Evolutionary conservation across 2,888 invertebrate genomes (phyloP), one percentile per base, ranked within the genome.

Genomic region (Chaetoderma sp.): DNA sequence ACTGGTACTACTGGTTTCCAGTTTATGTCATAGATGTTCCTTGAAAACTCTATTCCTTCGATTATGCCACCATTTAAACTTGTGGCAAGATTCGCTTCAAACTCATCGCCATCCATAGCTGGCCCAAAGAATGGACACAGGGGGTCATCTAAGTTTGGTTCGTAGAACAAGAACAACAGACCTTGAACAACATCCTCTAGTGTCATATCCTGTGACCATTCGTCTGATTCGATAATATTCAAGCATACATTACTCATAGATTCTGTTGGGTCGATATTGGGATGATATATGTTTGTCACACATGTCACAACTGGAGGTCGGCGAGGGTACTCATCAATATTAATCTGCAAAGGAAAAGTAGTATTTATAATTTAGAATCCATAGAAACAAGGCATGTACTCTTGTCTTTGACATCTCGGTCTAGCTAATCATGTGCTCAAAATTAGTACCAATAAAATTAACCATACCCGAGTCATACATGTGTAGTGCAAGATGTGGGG

Each of bases 221-320:
- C 77, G 21, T 74, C 52, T 1, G 30, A 13, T n/a, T 65, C 72
- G 32, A 82, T 68, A n/a, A 79, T 64, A 42, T 70, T 79, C 5
- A 82, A 66, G 65, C 82, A 82, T n/a, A 81, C 65, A 42, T 81
- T 78, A 2, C 56, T 50, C 0, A 49, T 49, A 1, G 25, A 30
- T 18, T 50, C 39, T 0, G 25, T 30, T 1, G 72, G 89, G 89
- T 97, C 96, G 86, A 98, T 97, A 87, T 98, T 98, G 23, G 97
- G 97, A 88, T 98, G 97, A 87, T 96, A 97, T 60, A 97, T 94
- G 79, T 93, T 92, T 45, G 96, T 96, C 88, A 94, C 94, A 88
- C 96, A 97, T 87, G 95, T 95, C 36, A 97, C 96, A 88, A 95
- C 95, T 33, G 97, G 97, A 52, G 96, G 95, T 86, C 95, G 95